Base-by-base conservation (phyloP, 2,113 vertebrate genomes). In the Amphiprion ocellaris region DNA sequence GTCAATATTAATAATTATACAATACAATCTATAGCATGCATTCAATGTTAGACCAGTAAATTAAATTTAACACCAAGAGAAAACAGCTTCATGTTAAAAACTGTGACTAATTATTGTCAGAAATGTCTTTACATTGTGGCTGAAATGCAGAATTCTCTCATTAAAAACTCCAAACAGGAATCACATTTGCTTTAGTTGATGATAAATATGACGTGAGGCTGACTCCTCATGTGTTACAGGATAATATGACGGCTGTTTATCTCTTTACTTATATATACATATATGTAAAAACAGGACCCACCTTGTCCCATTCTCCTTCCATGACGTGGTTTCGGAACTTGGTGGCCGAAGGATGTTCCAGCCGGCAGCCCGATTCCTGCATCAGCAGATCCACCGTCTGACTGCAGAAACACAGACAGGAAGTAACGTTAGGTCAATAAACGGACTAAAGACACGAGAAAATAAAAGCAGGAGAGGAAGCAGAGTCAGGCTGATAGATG, bases 221-320 rank as follows among this genome's bases (percentile, higher is more conserved):
- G 33, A 37, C 8, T 37, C 9, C 7, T 10, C 1, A 7, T 37
- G 33, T 10, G 8, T 37, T 9, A 37, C 7, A 37, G 33, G 8
- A 37, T 9, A 55, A 55, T 24, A 46, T 0, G 8, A 37, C 33
- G 33, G 33, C 41, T 44, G 9, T 63, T 52, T 41, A 50, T 58
- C 44, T 56, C 37, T 53, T 64, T 19, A 52, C 1, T 44, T 58
- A 15, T 59, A 3, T 26, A 26, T 26, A 21, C 21, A 26, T 26
- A 26, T 26, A 26, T 26, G 26, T 26, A 26, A 26, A 26, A 78
- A 54, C 11, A 12, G 59, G 54, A 83, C 94, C 95, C 95, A 99
- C 98, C 98, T 99, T 99, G 95, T 99, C 98, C 98, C 98, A 99
- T 94, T 99, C 97, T 92, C 97, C 98, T 93, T 99, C 98, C 98